These are phyloP conservation scores for Caenorhabditis japonica DNA, from an alignment of 2,888 invertebrate genomes.

Conservation along the genomic window DNA sequence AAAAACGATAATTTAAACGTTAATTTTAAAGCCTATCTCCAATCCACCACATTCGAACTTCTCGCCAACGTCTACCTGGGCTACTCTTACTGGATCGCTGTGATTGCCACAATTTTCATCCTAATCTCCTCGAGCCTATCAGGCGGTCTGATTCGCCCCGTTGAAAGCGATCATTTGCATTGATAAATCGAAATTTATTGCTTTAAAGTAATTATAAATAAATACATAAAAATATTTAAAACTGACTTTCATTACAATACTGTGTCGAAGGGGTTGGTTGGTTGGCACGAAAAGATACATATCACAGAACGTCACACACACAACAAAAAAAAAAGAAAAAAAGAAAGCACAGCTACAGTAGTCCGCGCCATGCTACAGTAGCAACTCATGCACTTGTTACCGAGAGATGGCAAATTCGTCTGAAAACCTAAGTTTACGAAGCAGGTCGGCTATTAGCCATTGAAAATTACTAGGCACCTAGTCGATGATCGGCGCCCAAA, in stretches of 20 bases:
- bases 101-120: constrained; percentile 59
- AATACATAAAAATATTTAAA: constrained; percentile 1
- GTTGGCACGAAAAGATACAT: constrained; percentile 6
- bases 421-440: constrained; percentile 26
- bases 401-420: constrained; percentile 32
- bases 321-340: constrained; percentile 8
- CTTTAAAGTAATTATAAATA: constrained; percentile 1
- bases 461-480: no score
- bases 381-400: constrained; percentile 22
- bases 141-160: constrained; percentile 36
- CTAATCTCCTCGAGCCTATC: constrained; percentile 43
- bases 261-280: constrained; percentile 10
- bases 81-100: constrained; percentile 62
- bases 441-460: no score
- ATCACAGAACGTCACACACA: constrained; percentile 5
- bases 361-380: no score
- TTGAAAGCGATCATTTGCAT: constrained; percentile 31
- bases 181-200: constrained; percentile 9
- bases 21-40: constrained; percentile 57
- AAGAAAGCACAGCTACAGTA: neutral
- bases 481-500: no score
- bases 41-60: constrained; percentile 60
- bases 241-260: no score
- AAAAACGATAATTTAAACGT: no score
- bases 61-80: constrained; percentile 62